Conservation (phyloP, 2,888 invertebrate species). For the Lasioglossum figueresi region DNA sequence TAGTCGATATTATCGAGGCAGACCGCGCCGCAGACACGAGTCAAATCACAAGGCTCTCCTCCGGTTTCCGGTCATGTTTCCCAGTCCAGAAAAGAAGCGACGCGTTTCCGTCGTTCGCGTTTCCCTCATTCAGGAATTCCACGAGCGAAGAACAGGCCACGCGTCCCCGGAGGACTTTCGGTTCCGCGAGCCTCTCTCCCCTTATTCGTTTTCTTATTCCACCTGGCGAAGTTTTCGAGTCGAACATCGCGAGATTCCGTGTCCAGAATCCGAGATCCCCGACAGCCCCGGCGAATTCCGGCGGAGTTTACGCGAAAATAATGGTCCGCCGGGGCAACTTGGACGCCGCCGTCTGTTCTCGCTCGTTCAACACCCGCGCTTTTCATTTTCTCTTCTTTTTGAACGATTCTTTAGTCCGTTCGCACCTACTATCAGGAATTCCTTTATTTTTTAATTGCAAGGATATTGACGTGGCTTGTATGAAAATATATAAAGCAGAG, state of each 20-base stretch:
- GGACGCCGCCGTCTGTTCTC: constrained; percentile 7
- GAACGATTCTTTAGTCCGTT: background rate
- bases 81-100: background rate
- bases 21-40: background rate
- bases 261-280: constrained; percentile 38
- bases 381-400: background rate
- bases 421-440: background rate
- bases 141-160: constrained; percentile 3
- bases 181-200: background rate
- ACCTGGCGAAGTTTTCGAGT: constrained; percentile 35
- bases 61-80: constrained; percentile 1
- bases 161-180: background rate
- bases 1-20: background rate
- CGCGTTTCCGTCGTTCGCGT: background rate
- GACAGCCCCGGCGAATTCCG: constrained; percentile 3
- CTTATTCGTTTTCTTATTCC: constrained; percentile 16
- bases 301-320: constrained; percentile 41
- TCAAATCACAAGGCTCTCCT: background rate
- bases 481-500: too few relatives aligned
- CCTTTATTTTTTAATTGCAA: background rate
- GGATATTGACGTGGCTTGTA: too few relatives aligned
- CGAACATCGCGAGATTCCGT: constrained; percentile 33
- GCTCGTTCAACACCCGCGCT: constrained; percentile 1
- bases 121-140: background rate
- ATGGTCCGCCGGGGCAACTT: constrained; percentile 22